Conservation (phyloP, 2,888 invertebrate genomes). For the Lithophane leautieri region DNA sequence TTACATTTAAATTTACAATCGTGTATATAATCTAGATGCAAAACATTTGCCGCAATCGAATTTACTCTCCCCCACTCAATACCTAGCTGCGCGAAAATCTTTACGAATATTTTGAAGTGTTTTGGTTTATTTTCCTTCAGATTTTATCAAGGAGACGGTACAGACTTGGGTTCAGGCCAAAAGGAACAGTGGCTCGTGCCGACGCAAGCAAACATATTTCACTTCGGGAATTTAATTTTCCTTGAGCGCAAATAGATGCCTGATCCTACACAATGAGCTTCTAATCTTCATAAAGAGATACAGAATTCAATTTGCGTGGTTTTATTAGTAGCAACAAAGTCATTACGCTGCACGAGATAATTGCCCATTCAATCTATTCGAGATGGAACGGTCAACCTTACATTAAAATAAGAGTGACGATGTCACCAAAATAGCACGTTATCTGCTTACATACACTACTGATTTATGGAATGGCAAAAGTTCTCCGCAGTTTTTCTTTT, state of each 20-base stretch:
- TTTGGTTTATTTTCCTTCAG: conserved; percentile 70
- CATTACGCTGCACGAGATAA: conserved; percentile 59
- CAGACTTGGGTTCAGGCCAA: conserved; percentile 83
- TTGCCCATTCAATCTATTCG: conserved; percentile 60
- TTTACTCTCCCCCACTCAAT: conserved; percentile 52
- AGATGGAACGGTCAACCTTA: conserved; percentile 49
- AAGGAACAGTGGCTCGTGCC: conserved; percentile 71
- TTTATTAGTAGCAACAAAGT: conserved; percentile 46
- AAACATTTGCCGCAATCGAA: conserved; percentile 69
- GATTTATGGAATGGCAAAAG: conserved; percentile 37
- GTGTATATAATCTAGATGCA: conserved; percentile 66
- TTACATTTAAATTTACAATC: conserved; percentile 73
- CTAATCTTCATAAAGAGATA: conserved; percentile 51
- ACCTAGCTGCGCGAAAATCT: conserved; percentile 56
- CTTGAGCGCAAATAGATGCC: conserved; percentile 66
- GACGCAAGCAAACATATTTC: conserved; percentile 64
- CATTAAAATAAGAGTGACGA: conserved; percentile 63
- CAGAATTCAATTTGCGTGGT: conserved; percentile 37
- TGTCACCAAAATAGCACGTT: conserved; percentile 55
- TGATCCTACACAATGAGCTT: conserved; percentile 57
- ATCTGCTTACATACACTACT: conserved; percentile 44
- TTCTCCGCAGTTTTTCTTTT: conserved; percentile 3
- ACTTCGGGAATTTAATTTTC: conserved; percentile 66
- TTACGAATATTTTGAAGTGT: conserved; percentile 73
- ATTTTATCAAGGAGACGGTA: conserved; percentile 77